Evolutionary conservation across 2,113 vertebrate species (phyloP), one percentile per base, ranked within the genome.

Genomic region (Phoenicopterus ruber): DNA sequence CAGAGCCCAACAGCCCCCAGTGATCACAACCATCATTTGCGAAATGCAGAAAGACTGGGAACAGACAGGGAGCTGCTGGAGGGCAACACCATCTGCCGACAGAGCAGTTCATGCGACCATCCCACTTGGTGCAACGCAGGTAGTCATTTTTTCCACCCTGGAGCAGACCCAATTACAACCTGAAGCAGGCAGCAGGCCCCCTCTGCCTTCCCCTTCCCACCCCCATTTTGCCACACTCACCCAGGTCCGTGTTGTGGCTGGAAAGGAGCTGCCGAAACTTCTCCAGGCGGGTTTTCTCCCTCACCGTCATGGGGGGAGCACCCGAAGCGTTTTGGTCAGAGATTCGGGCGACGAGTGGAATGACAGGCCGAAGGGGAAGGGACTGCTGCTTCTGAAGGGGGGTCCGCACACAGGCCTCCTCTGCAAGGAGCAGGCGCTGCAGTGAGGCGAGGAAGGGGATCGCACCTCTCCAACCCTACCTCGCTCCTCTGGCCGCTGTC

Each of bases 261-360:
- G 99, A 98, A 42, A 99, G 99, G 80, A 99, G 98, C 96, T 99
- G 99, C 74, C 98, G 98, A 94, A 99, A 99, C 89, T 99, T 99
- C 94, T 99, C 99, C 87, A 99, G 97, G 26, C 99, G 99, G 14
- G 98, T 99, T 96, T 99, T 99, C 97, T 99, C 99, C 70, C 99
- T 98, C 91, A 99, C 98, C 0, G 99, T 99, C 99, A 99, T 99
- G 18, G 99, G 99, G 2, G 99, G 99, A 3, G 99, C 99, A 40
- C 99, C 99, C 0, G 99, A 99, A 13, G 99, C 98, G 3, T 99
- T 99, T 98, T 99, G 99, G 98, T 99, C 99, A 0, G 99, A 99
- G 97, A 99, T 99, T 13, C 99, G 98, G 87, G 99, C 99, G 17
- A 99, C 99, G 1, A 99, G 98, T 0, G 99, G 99, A 96, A 99